phyloP scores from a whole-genome alignment of 1,140 invertebrate species.

The Neodiprion fabricii region DNA sequence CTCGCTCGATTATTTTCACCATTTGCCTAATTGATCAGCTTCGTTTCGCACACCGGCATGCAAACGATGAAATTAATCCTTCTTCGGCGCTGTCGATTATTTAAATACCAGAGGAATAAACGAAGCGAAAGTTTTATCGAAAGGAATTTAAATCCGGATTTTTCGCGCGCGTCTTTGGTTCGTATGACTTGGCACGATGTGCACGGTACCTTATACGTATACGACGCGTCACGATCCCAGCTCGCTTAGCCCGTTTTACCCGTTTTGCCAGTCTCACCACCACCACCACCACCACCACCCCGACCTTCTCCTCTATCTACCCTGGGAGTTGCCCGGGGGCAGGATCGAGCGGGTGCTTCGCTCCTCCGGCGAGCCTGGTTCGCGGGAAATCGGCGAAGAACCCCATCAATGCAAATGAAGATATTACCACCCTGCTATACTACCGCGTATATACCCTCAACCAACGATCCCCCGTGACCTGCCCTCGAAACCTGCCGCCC shows the following conservation, averaged over 20 bases:
- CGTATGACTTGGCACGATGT: background rate
- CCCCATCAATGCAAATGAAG: slow-evolving; percentile 49
- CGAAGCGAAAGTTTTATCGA: too few species aligned
- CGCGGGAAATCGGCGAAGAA: slow-evolving; percentile 34
- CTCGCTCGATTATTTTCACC: too few species aligned
- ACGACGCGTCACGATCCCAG: background rate
- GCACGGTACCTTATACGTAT: background rate
- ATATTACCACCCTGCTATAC: slow-evolving; percentile 36
- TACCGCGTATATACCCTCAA: background rate
- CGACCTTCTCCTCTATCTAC: too few species aligned
- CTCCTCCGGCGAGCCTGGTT: slow-evolving; percentile 6
- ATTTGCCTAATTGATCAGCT: too few species aligned
- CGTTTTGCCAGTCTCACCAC: slow-evolving; percentile 9
- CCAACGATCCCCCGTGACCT: slow-evolving; percentile 10
- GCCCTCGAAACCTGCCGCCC: background rate
- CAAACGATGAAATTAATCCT: too few species aligned
- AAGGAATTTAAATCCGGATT: too few species aligned
- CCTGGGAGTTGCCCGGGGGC: background rate
- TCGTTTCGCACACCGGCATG: too few species aligned
- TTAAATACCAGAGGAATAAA: too few species aligned
- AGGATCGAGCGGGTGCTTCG: background rate
- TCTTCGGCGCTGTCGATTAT: too few species aligned
- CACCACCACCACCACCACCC: background rate
- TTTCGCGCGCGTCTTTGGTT: too few species aligned
- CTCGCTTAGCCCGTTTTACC: background rate